Percentiles rank a stretch among this genome's conserved stretches.
phyloP scores from a whole-genome alignment of 2,113 vertebrate species.

The Martes martes region DNA sequence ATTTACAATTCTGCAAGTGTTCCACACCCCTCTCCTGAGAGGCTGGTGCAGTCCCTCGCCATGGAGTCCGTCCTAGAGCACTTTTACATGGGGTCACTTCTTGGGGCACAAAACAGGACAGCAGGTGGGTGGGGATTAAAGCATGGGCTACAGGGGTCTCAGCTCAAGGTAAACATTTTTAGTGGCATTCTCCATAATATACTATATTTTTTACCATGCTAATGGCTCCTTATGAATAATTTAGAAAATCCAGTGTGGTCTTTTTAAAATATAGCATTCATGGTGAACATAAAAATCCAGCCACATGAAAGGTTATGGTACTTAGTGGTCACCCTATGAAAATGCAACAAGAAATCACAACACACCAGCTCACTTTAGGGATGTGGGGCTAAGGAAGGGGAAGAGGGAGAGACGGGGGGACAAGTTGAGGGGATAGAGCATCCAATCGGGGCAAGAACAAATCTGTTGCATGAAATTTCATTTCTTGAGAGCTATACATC shows the following conservation, averaged over 20 bases:
- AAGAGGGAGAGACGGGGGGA: neutral
- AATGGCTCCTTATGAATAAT: neutral
- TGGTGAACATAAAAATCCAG: neutral
- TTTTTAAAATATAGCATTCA: neutral
- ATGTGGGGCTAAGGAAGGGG: accelerated
- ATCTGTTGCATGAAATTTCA: slow-evolving; percentile 82
- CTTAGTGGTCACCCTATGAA: neutral
- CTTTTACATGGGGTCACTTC: neutral
- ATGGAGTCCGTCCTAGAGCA: slow-evolving; percentile 19
- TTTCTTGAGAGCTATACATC: slow-evolving; percentile 92
- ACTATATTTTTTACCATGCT: neutral
- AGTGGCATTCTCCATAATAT: neutral
- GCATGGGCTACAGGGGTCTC: accelerated
- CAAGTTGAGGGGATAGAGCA: neutral
- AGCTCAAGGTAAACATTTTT: slow-evolving; percentile 33
- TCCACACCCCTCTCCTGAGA: neutral
- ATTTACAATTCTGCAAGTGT: slow-evolving; percentile 55
- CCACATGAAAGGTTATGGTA: neutral
- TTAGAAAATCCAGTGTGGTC: neutral
- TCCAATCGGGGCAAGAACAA: neutral
- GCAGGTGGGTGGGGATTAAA: neutral
- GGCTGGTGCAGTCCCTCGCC: neutral
- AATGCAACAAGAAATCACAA: neutral
- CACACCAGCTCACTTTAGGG: neutral
- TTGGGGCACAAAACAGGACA: neutral